Percentiles rank a stretch among this genome's conserved stretches.
Conservation (phyloP, 2,797 vertebrate species). For the Syndactyla subalaris region DNA sequence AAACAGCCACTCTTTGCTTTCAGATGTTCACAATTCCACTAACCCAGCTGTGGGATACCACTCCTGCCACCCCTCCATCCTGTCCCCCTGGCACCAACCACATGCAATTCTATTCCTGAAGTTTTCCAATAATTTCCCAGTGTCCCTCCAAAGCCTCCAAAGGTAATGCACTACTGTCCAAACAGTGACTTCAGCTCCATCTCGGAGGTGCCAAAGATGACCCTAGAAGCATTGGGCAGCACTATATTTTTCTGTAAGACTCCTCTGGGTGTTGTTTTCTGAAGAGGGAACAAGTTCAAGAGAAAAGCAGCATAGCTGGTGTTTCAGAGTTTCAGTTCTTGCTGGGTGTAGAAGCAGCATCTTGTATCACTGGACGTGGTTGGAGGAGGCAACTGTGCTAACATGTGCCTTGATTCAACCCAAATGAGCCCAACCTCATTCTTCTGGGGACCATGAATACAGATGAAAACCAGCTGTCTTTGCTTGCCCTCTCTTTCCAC, state of each 20-base stretch:
- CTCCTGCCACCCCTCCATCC: background rate
- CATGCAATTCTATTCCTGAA: background rate
- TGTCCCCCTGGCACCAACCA: background rate
- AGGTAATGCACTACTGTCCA: background rate
- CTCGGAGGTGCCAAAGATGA: background rate
- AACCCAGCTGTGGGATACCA: background rate
- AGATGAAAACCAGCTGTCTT: background rate
- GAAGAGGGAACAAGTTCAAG: background rate
- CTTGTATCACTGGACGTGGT: background rate
- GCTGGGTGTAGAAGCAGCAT: background rate
- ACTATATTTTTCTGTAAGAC: background rate
- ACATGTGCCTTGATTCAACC: background rate
- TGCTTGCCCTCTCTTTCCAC: background rate
- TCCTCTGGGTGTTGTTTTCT: background rate
- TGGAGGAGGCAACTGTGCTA: background rate
- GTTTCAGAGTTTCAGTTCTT: background rate
- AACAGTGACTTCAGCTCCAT: background rate
- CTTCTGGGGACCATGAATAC: background rate
- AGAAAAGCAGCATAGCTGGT: background rate
- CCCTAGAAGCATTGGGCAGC: background rate
- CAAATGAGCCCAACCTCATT: background rate
- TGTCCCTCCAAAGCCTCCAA: background rate
- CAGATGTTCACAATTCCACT: background rate
- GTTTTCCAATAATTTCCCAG: background rate
- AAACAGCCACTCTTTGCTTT: background rate